Base-by-base conservation (phyloP, 2,113 vertebrate species). In the Sylvietta virens region DNA sequence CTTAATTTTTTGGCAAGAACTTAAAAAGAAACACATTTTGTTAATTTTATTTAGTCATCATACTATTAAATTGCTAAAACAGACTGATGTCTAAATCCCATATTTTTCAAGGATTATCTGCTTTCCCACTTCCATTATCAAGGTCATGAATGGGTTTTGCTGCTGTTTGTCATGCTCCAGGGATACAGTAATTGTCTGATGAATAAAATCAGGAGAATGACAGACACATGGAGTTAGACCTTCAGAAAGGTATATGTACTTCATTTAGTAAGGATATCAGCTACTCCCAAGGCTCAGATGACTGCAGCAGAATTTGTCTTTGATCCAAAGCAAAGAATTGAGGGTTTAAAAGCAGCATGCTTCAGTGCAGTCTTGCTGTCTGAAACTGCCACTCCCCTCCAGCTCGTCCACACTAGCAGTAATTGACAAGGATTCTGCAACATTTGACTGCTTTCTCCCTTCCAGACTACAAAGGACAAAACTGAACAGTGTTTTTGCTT, bases 51-150 rank as follows among this genome's bases (percentile, higher is more conserved):
- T 79, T 91, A 88, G 64, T 15, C 76, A 61, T 20, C 62, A 14
- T 95, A 96, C 95, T 92, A 94, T 86, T 89, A 86, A 87, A 87
- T 60, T 86, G 22, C 37, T 95, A 84, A 94, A 94, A 54, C 13
- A 50, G 73, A 56, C 56, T 87, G 87, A 81, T 45, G 84, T 24
- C 8, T 70, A 74, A 95, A 83, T 47, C 51, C 13, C 90, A 39
- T 12, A 69, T 89, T 92, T 95, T 94, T 71, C 62, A 90, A 92
- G 51, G n/a, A 40, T 72, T 57, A n/a, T 83, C 48, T 74, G 37
- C 57, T 65, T 70, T 58, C 8, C 22, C 53, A 12, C 61, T 95
- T 53, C 35, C 6, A 14, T 71, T 86, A 62, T 89, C 57, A 92
- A 92, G 82, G 89, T 91, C 76, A 57, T 2, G 4, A 39, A 74